Percentiles rank a stretch among this genome's conserved stretches.
phyloP scores from a whole-genome alignment of 2,888 invertebrate species.

The Plagiodera versicolora region DNA sequence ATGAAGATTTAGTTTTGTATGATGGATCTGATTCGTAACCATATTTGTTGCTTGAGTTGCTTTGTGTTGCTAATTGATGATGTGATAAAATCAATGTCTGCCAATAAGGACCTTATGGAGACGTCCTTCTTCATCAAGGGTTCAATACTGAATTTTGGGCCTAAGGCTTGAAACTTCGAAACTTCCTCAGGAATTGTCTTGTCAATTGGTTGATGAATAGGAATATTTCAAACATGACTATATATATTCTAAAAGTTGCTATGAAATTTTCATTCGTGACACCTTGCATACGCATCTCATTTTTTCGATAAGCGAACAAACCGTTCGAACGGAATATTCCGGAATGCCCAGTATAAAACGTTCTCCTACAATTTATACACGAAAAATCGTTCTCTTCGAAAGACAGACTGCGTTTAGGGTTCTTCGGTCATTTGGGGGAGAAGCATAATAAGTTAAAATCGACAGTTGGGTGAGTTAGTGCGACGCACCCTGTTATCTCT shows the following conservation, averaged over 20 bases:
- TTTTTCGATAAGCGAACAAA: too few species aligned
- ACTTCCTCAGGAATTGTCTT: background rate
- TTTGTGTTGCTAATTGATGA: too few species aligned
- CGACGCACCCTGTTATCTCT: constrained; percentile 32
- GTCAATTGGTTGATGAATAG: too few species aligned
- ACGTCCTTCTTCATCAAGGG: constrained; percentile 5
- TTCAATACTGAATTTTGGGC: constrained; percentile 11
- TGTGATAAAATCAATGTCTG: constrained; percentile 11
- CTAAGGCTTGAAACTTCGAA: background rate
- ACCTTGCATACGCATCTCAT: too few species aligned
- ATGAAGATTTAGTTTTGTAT: background rate
- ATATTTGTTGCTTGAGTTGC: background rate
- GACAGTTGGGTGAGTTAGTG: constrained; percentile 38
- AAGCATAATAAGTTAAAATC: constrained; percentile 35
- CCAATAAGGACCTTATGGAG: constrained; percentile 2
- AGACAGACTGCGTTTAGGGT: background rate
- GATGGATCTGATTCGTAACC: background rate
- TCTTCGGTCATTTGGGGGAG: constrained; percentile 14
- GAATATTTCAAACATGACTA: too few species aligned
- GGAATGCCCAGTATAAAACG: background rate
- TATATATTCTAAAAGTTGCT: too few species aligned
- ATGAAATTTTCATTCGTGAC: too few species aligned
- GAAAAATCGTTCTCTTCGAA: background rate
- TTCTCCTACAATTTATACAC: background rate
- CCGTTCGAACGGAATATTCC: too few species aligned